phyloP scores from a whole-genome alignment of 35 echinoderm and acorn worm species.

The Lytechinus variegatus region DNA sequence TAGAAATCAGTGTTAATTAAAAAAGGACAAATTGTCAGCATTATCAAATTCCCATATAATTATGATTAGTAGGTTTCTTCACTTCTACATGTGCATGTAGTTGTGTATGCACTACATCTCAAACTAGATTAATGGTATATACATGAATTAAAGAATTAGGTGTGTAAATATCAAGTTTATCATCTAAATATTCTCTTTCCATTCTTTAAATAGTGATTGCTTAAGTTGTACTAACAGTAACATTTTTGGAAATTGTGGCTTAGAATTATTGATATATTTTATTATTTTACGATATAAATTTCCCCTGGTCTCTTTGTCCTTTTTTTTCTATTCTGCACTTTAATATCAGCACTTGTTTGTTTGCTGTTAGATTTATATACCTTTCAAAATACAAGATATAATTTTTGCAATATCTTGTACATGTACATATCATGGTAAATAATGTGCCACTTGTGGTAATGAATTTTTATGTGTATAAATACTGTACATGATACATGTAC shows the following conservation, averaged over 20 bases:
- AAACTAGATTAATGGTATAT: not conserved
- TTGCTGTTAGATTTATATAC: not conserved
- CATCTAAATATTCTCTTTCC: not conserved
- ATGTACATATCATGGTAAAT: not conserved
- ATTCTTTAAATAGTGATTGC: not conserved
- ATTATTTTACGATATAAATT: not conserved
- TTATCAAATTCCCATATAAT: not conserved
- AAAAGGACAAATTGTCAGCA: too few species aligned
- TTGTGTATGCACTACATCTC: not conserved
- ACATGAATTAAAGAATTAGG: not conserved
- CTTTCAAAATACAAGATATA: not conserved
- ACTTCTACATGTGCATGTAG: not conserved
- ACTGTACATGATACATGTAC: not conserved
- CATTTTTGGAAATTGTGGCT: not conserved
- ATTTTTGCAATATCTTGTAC: not conserved
- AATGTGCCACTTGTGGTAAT: not conserved
- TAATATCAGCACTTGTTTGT: not conserved
- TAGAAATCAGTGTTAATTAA: too few species aligned
- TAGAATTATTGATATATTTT: not conserved
- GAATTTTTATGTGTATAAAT: not conserved
- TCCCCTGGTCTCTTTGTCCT: not conserved
- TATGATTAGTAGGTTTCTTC: not conserved
- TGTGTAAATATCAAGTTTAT: not conserved
- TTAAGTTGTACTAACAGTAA: not conserved
- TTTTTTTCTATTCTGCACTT: not conserved